Base-by-base conservation (phyloP, 2,888 invertebrate genomes). In the Tineola bisselliella region DNA sequence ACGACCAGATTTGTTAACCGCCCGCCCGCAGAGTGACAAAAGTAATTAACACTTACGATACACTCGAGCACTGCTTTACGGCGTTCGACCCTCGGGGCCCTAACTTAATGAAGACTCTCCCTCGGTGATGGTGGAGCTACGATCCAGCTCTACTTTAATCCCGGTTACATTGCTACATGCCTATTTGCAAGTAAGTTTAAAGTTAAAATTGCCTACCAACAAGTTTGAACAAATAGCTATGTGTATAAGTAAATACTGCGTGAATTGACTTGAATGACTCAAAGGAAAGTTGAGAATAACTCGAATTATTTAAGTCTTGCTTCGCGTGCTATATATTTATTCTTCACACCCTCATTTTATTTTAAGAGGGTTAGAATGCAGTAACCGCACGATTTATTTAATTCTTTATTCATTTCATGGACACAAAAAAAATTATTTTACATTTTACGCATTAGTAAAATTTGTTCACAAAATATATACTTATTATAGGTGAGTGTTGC, bases 11-110 rank as follows among this genome's bases (percentile, higher is more conserved):
- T 82, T 82, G 81, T 81, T 79, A 79, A 79, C 76, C 74, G 68
- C 77, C 72, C 72, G 76, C 73, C 75, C 74, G 77, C 68, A 72
- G 73, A 81, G 77, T 82, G 84, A 81, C 84, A 80, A 79, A 81
- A 82, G 81, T 82, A 83, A 84, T 86, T 84, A 84, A 81, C 83
- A 84, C 80, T 82, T 79, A 78, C 79, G 77, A 81, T 81, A 80
- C 75, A 79, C 77, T 76, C 71, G 74, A 79, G 79, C 72, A 72
- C 70, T 72, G 75, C 77, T 77, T 81, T 81, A 80, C 76, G 78
- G 72, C 68, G 70, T 69, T 72, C 75, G 74, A 77, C 79, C 77
- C 80, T 77, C 69, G 69, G 74, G 71, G 71, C 67, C 69, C 66
- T 66, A 64, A 63, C 59, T 68, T 77, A 79, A 80, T 75, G 74